Evolutionary conservation across 2,113 vertebrate species (phyloP).

Genomic region (Notothenia coriiceps): DNA sequence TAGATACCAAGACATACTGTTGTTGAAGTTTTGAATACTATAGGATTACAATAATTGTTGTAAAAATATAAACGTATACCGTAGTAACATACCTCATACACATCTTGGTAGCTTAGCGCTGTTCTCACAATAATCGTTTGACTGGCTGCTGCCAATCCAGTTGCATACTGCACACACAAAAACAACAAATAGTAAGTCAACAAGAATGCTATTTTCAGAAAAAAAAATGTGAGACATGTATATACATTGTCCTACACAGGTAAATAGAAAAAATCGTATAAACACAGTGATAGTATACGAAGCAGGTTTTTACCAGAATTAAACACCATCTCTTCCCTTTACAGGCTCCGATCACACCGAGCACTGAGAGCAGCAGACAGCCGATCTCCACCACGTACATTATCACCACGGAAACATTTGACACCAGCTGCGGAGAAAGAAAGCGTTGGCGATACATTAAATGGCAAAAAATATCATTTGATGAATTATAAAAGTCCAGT

Average conservation of each 20-base stretch:
- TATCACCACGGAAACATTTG: constrained; percentile 68
- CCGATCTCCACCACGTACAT: constrained; percentile 74
- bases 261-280: no score
- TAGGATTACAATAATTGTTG: background rate
- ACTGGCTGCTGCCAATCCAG: constrained; percentile 79
- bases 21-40: background rate
- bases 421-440: constrained; percentile 69
- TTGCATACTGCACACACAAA: constrained; percentile 66
- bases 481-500: no score
- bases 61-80: background rate
- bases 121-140: constrained; percentile 78
- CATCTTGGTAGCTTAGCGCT: constrained; percentile 75
- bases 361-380: constrained; percentile 78
- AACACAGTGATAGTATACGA: background rate
- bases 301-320: constrained; percentile 70
- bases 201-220: background rate
- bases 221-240: background rate
- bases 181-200: background rate
- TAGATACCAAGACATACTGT: background rate
- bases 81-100: constrained; percentile 71
- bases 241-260: background rate
- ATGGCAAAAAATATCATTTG: background rate
- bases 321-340: constrained; percentile 79
- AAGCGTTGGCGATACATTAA: background rate
- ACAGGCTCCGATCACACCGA: constrained; percentile 74